Evolutionary conservation across 2,113 vertebrate genomes (phyloP).

Genomic region (Nerophis lumbriciformis): DNA sequence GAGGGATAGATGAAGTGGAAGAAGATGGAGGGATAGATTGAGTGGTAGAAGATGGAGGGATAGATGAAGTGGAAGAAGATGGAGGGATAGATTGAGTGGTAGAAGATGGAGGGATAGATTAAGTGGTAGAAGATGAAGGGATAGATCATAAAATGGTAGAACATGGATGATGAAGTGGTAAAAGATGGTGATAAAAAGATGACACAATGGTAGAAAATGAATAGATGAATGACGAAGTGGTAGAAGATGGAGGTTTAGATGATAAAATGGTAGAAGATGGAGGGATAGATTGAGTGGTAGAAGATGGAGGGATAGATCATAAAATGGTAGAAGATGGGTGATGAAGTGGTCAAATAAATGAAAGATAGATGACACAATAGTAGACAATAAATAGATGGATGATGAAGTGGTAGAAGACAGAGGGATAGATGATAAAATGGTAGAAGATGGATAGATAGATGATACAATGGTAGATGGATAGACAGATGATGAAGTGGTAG

Average conservation of each 20-base stretch:
- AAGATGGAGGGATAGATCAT: no score
- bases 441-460: conserved; percentile 10
- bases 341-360: no score
- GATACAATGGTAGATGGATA: neutral
- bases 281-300: no score
- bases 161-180: conserved; percentile 35
- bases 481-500: conserved; percentile 9
- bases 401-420: no score
- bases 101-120: neutral
- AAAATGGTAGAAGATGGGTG: no score
- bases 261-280: no score
- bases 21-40: conserved; percentile 54
- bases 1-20: conserved; percentile 35
- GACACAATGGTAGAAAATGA: no score
- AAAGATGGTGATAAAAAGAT: neutral
- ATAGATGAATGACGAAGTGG: no score
- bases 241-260: no score
- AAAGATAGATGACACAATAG: no score
- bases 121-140: conserved; percentile 59
- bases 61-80: conserved; percentile 13
- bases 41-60: conserved; percentile 25
- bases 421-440: no score
- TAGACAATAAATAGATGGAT: no score
- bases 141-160: conserved; percentile 31
- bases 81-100: neutral